These are phyloP conservation scores for Falcunculus frontatus DNA, from an alignment of 2,113 vertebrate species.

Conservation along the genomic window DNA sequence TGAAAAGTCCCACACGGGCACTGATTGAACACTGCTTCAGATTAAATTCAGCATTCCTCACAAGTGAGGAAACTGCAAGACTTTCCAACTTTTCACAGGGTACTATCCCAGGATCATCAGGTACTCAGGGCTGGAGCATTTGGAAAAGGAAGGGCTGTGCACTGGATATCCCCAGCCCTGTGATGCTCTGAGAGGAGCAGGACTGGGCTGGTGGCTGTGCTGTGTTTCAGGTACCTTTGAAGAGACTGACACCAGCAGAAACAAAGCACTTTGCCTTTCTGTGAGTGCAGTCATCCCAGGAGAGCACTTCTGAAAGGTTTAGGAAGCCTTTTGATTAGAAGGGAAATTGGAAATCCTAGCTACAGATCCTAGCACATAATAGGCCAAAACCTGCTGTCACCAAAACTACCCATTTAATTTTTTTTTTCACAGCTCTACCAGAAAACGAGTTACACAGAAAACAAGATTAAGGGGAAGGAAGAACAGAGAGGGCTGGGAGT, in stretches of 20 bases:
- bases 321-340: conserved; percentile 38
- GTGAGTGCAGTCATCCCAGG: neutral
- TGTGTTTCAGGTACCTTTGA: neutral
- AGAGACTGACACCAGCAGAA: neutral
- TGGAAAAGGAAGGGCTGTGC: neutral
- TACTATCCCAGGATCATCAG: accelerated
- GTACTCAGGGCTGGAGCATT: neutral
- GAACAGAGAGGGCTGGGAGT: neutral
- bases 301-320: conserved; percentile 15
- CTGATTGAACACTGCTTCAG: accelerated
- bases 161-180: neutral
- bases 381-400: neutral
- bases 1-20: neutral
- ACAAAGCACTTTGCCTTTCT: neutral
- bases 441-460: neutral
- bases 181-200: neutral
- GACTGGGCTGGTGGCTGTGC: neutral
- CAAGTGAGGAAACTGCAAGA: neutral
- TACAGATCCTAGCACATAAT: neutral
- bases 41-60: neutral
- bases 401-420: neutral
- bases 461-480: neutral
- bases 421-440: neutral
- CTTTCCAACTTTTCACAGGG: accelerated
- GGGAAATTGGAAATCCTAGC: conserved; percentile 26